A percentile compares a stretch with the other conserved stretches of the same genome.
These are phyloP conservation scores for Drosophila monieri DNA, from an alignment of 2,888 invertebrate species.

Conservation along the genomic window DNA sequence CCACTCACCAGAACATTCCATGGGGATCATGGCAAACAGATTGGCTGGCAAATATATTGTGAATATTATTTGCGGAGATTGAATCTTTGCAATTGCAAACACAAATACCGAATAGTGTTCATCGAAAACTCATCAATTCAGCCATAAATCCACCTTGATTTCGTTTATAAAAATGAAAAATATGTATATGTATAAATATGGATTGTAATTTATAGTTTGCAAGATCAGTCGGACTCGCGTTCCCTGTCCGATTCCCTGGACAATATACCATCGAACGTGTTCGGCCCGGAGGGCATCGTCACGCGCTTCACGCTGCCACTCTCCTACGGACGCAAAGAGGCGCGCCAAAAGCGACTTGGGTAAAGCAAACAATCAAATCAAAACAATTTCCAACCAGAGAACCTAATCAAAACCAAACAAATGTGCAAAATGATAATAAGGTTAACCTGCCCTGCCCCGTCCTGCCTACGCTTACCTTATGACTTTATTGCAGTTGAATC, in stretches of 20 bases:
- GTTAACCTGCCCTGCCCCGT: neutral
- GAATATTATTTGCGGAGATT: constrained; percentile 11
- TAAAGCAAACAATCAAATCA: constrained; percentile 83
- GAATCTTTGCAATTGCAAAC: constrained; percentile 22
- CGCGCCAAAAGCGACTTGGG: constrained; percentile 93
- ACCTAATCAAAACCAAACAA: constrained; percentile 4
- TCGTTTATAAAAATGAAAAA: constrained; percentile 21
- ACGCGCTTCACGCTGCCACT: constrained; percentile 90
- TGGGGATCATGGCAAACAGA: constrained; percentile 7
- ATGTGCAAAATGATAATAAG: constrained; percentile 4
- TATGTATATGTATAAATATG: constrained; percentile 26
- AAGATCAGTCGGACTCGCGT: constrained; percentile 85
- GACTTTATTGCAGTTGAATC: neutral
- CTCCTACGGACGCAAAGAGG: constrained; percentile 91
- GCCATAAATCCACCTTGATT: constrained; percentile 10
- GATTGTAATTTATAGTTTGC: constrained; percentile 79
- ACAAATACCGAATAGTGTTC: constrained; percentile 17
- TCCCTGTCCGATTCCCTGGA: constrained; percentile 86
- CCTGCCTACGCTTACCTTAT: neutral
- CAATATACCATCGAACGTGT: constrained; percentile 85
- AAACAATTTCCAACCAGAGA: constrained; percentile 21
- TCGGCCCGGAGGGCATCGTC: constrained; percentile 86
- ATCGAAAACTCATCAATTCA: constrained; percentile 26
- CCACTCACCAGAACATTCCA: constrained; percentile 15
- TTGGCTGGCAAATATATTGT: constrained; percentile 1